Conservation (phyloP, 2,888 invertebrate species). For the Nasonovia ribisnigri region DNA sequence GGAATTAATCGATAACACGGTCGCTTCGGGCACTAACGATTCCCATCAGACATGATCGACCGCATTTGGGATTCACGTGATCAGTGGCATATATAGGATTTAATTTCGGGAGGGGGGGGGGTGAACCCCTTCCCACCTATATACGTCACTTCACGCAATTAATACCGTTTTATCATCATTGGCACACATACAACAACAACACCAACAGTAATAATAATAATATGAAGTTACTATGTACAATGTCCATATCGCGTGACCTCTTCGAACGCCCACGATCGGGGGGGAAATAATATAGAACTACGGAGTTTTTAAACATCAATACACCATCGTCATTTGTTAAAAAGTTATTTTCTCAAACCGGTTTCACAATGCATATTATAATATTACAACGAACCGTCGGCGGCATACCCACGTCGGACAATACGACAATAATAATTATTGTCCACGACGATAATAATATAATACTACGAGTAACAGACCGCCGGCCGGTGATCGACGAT, state of each 20-base stretch:
- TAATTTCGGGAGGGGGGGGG: no score
- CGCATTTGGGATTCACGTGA: no score
- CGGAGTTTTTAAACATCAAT: slow-evolving; percentile 8
- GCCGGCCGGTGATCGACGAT: not conserved
- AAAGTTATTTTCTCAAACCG: slow-evolving; percentile 33
- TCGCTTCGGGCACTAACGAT: not conserved
- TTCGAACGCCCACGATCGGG: slow-evolving; percentile 8
- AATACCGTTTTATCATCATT: not conserved
- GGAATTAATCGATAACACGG: slow-evolving; percentile 3
- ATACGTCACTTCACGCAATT: no score
- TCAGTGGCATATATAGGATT: no score
- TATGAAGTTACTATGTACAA: not conserved
- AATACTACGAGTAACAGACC: not conserved
- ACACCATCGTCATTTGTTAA: not conserved
- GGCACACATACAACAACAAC: not conserved
- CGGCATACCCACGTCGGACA: not conserved
- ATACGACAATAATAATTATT: slow-evolving; percentile 2
- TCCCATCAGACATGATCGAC: not conserved
- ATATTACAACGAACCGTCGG: not conserved
- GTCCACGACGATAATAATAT: not conserved
- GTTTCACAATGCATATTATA: not conserved
- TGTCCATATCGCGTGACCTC: slow-evolving; percentile 28
- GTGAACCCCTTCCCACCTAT: no score
- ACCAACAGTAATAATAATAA: not conserved
- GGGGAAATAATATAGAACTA: not conserved